Percentiles rank a stretch among this genome's conserved stretches.
phyloP scores from a whole-genome alignment of 2,113 vertebrate species.

The Bubo blakistoni region DNA sequence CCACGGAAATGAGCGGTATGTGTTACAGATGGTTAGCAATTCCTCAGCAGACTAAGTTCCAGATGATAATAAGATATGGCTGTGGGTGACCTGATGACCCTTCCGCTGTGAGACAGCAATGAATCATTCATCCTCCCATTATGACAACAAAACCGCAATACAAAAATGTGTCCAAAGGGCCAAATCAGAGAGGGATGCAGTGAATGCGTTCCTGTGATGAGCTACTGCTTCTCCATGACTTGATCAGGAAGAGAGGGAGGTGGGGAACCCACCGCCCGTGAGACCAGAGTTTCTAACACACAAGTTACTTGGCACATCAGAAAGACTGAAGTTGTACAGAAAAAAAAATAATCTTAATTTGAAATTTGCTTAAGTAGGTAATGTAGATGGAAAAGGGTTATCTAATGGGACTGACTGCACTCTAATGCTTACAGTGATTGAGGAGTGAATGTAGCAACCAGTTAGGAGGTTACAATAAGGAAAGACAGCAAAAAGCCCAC shows the following conservation, averaged over 20 bases:
- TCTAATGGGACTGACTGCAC: not conserved
- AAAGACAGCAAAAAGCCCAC: not conserved
- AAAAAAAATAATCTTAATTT: not conserved
- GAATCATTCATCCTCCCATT: not conserved
- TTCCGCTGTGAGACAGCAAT: not conserved
- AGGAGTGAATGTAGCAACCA: not conserved
- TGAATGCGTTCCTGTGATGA: not conserved
- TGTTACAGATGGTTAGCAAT: slow-evolving; percentile 11
- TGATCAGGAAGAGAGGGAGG: not conserved
- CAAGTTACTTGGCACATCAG: not conserved
- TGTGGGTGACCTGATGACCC: not conserved
- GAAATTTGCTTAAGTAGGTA: not conserved
- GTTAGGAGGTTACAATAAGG: not conserved
- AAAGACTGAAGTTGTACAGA: not conserved
- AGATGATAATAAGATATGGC: slow-evolving; percentile 10
- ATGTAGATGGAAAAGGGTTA: not conserved
- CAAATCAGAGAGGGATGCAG: not conserved
- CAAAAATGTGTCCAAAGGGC: not conserved
- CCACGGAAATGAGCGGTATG: not conserved
- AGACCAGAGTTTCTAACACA: not conserved
- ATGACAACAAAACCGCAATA: not conserved
- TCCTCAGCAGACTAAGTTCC: not conserved
- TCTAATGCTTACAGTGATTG: not conserved
- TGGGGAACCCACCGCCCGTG: accelerated
- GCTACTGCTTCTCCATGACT: not conserved